These are phyloP conservation scores for Brevipalpus yothersi DNA, from an alignment of 1,140 invertebrate species.

Conservation along the genomic window DNA sequence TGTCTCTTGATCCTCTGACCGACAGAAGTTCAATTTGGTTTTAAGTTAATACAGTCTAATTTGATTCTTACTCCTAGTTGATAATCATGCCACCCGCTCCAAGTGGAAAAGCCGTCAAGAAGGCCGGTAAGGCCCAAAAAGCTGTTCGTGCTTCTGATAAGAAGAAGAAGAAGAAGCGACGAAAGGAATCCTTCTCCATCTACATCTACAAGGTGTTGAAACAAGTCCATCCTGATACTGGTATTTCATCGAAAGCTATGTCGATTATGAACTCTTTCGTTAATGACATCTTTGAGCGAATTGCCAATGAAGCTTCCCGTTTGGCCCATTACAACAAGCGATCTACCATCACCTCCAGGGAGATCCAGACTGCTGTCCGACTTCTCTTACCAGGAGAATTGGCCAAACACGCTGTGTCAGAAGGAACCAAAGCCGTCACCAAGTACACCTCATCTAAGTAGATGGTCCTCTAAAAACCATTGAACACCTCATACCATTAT, in stretches of 20 bases:
- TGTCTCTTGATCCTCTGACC: background rate
- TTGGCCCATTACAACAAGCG: slow-evolving; percentile 43
- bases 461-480: slow-evolving; percentile 3
- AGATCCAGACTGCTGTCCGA: slow-evolving; percentile 34
- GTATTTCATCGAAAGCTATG: slow-evolving; percentile 28
- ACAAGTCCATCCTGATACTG: slow-evolving; percentile 25
- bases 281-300: slow-evolving; percentile 25
- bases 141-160: slow-evolving; percentile 19
- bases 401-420: slow-evolving; percentile 31
- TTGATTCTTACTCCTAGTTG: background rate
- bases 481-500: background rate
- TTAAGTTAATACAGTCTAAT: background rate
- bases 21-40: background rate
- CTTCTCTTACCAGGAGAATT: slow-evolving; percentile 34
- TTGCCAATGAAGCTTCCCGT: slow-evolving; percentile 37
- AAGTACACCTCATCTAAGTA: slow-evolving; percentile 30
- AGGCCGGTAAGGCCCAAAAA: slow-evolving; percentile 24
- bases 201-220: slow-evolving; percentile 20
- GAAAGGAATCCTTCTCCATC: slow-evolving; percentile 31
- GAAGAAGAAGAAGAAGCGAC: slow-evolving; percentile 20
- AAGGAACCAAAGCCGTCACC: slow-evolving; percentile 31
- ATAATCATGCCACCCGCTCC: slow-evolving; percentile 21
- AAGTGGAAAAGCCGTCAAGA: slow-evolving; percentile 24
- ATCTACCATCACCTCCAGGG: slow-evolving; percentile 29
- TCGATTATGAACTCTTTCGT: slow-evolving; percentile 28